Base-by-base conservation (phyloP, 2,113 vertebrate genomes). In the Balaeniceps rex region DNA sequence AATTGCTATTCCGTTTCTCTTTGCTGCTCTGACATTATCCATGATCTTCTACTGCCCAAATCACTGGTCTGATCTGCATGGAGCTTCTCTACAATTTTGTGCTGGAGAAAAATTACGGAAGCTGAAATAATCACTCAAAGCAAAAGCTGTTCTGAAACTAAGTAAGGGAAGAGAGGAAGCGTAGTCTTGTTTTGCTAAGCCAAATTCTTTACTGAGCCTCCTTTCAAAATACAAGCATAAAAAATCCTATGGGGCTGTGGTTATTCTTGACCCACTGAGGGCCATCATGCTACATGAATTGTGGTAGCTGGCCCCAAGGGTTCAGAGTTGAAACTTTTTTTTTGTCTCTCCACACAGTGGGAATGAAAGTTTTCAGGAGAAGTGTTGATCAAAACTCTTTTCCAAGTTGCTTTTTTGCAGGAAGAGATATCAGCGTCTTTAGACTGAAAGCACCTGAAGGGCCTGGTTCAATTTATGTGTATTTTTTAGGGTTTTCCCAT, bases 111-210 rank as follows among this genome's bases (percentile, higher is more conserved):
- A 94, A 42, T 81, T 90, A 83, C 0, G 2, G 83, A 90, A 94
- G 83, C 86, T 92, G 91, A 96, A 93, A 66, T 80, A 87, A 94
- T 93, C 76, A 87, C 71, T 83, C 76, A 88, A 75, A 93, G 79
- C 49, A 95, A 79, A 93, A 94, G 34, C 82, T 85, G 88, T 88
- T 93, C 75, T 92, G 83, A 95, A 90, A 74, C 79, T 92, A 65
- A 89, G 63, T 91, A 75, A 88, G 64, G 71, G 79, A 90, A 92
- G 61, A 93, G 83, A 63, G 71, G 44, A 90, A 69, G 22, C 8
- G 3, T 7, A 71, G 75, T 42, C 57, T 86, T 97, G 94, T 93
- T 97, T 92, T 88, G 79, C 79, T 92, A 92, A 96, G 79, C 54
- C 79, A 90, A 90, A 93, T 94, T 86, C 82, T 93, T 94, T 83